Evolutionary conservation across 2,797 vertebrate genomes (phyloP), one percentile per base, ranked within the genome.

Genomic region (Pangasius sanitwongsei): DNA sequence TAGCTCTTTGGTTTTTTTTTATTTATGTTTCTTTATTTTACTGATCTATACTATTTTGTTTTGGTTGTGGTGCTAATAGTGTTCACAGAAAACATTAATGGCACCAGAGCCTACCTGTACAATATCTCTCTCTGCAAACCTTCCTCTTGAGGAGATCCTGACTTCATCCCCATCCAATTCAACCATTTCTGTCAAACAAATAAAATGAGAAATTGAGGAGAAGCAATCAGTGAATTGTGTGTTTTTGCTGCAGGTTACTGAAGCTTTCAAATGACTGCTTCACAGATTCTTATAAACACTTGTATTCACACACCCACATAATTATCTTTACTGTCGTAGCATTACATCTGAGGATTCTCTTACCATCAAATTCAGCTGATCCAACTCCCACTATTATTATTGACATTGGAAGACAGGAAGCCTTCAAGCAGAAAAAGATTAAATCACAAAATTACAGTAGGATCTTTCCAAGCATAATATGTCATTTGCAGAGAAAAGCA

Each of bases 301-400:
- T 41, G 41, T 41, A 41, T 28, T 23, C 31, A 9, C 31, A 41
- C 55, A 34, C 15, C 31, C 53, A 63, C 59, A 83, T 28, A 44
- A 63, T 63, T 69, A 85, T 34, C 12, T 31, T 25, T 55, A 81
- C 6, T 80, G 48, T 18, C 86, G 75, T 59, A 15, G 20, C 18
- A 63, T 44, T 34, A 72, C 48, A 69, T 67, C 31, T 69, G 55
- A 82, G 20, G 50, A 80, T 70, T 34, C 87, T 93, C 98, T 97
- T 94, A 99, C 98, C 98, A 89, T 99, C 97, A 92, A 99, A 99
- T 92, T 99, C 98, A n/a, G 98, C 98, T 88, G 98, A 98, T 94
- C 98, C 98, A 86, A 99, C 98, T 63, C 98, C 98, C 80, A 99
- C 98, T 93, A 99, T 99, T 93, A 99, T 99, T 94, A 99, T 97